These are phyloP conservation scores for Peromyscus leucopus DNA, from an alignment of 2,113 vertebrate species.

Conservation along the genomic window DNA sequence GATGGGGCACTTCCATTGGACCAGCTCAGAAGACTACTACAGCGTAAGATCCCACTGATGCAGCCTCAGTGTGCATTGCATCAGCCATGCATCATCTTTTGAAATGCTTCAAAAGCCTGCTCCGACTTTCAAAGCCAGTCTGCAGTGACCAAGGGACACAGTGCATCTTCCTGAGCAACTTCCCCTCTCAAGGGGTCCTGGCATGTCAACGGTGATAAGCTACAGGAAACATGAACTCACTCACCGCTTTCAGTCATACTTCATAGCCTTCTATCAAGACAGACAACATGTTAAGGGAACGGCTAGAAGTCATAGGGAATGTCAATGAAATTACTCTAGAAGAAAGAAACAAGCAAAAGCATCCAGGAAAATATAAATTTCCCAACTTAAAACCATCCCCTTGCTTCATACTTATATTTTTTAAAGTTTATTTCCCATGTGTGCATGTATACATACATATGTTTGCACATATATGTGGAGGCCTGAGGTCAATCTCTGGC, in stretches of 20 bases:
- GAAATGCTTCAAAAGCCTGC: background rate
- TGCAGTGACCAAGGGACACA: constrained; percentile 53
- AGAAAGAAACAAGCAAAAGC: background rate
- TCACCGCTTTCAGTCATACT: constrained; percentile 84
- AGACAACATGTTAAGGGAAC: constrained; percentile 72
- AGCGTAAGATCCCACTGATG: background rate
- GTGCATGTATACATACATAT: background rate
- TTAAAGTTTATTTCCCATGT: background rate
- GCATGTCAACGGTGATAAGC: constrained; percentile 81
- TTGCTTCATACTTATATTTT: background rate
- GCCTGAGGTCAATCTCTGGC: background rate
- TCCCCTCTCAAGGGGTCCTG: constrained; percentile 72
- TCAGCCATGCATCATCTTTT: background rate
- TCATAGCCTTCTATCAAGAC: constrained; percentile 77
- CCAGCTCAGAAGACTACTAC: background rate
- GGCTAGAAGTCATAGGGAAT: constrained; percentile 76
- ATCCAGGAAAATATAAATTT: background rate
- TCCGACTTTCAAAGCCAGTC: background rate
- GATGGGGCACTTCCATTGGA: background rate
- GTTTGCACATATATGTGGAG: too few relatives aligned
- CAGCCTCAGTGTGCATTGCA: background rate
- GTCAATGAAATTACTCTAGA: constrained; percentile 5
- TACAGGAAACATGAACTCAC: constrained; percentile 86
- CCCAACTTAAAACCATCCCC: background rate
- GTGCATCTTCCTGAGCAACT: constrained; percentile 68